Base-by-base conservation (phyloP, 2,113 vertebrate genomes). In the Macquaria australasica region DNA sequence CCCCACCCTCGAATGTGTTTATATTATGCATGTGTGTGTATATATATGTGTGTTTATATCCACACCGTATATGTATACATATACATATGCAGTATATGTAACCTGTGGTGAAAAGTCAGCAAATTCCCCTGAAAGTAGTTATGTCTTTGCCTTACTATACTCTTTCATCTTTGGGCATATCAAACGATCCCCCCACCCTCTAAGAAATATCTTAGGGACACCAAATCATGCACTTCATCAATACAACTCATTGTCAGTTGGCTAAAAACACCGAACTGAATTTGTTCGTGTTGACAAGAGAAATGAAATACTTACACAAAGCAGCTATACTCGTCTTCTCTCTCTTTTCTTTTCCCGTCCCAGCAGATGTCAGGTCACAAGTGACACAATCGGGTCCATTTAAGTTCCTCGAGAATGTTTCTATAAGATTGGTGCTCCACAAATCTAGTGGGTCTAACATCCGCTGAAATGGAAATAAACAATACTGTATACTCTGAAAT, bases 1-100 rank as follows among this genome's bases (percentile, higher is more conserved):
- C 83, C 89, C 91, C 85, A n/a, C 74, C 89, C 92, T 91, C 93
- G 91, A 94, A 95, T 91, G 94, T 95, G 93, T 94, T 94, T 95
- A 92, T 96, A 95, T 95, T 94, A 95, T 95, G 94, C 94, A 94
- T 95, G 95, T 95, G 94, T 94, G 94, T 94, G 93, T 95, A 93
- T 95, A 92, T 95, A 92, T 94, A 91, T 95, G 94, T 93, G 95
- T 96, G 95, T 95, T 95, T 93, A 94, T 94, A 95, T 95, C 86
- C 93, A 93, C 94, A 95, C 94, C 93, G 91, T 95, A 95, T 95
- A 95, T 95, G 94, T 95, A 95, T 94, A 95, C 93, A 94, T 93
- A 95, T 94, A 95, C 95, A 95, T 94, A 94, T 95, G 92, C 92
- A 94, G 95, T 95, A 94, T 93, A 91, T 95, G 94, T 95, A 95